phyloP scores from a whole-genome alignment of 1,140 invertebrate genomes.

The Zeugodacus cucurbitae region DNA sequence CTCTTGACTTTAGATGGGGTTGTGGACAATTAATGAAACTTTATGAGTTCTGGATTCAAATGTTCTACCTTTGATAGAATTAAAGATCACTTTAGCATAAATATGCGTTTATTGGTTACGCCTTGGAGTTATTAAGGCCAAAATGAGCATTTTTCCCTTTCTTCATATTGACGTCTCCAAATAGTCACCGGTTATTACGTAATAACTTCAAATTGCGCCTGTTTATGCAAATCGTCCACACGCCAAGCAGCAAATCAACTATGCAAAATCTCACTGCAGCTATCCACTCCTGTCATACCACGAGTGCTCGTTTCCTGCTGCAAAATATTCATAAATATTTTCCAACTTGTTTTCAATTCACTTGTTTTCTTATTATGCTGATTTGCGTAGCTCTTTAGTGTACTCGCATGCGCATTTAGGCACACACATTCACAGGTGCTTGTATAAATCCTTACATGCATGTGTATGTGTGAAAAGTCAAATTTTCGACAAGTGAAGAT shows the following conservation, averaged over 20 bases:
- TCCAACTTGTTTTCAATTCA: background rate
- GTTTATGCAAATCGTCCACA: background rate
- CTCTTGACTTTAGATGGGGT: no score
- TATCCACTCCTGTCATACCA: background rate
- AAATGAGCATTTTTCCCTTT: no score
- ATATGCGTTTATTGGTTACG: no score
- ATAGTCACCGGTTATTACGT: no score
- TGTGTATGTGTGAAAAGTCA: background rate
- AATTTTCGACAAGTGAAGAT: conserved; percentile 13
- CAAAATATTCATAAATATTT: conserved; percentile 19
- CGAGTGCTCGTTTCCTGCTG: background rate
- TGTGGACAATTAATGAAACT: no score
- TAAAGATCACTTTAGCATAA: no score
- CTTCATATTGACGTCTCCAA: no score
- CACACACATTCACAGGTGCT: background rate
- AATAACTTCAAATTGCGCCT: background rate
- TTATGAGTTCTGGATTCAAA: no score
- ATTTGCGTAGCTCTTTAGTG: background rate
- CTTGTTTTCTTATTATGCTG: background rate
- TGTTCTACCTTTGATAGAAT: no score
- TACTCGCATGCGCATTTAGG: background rate
- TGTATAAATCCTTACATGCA: background rate
- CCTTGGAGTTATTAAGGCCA: no score
- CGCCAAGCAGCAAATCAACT: background rate
- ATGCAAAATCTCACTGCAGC: background rate